Evolutionary conservation across 2,888 invertebrate genomes (phyloP), one percentile per base, ranked within the genome.

Genomic region (Barypeithes pellucidus): DNA sequence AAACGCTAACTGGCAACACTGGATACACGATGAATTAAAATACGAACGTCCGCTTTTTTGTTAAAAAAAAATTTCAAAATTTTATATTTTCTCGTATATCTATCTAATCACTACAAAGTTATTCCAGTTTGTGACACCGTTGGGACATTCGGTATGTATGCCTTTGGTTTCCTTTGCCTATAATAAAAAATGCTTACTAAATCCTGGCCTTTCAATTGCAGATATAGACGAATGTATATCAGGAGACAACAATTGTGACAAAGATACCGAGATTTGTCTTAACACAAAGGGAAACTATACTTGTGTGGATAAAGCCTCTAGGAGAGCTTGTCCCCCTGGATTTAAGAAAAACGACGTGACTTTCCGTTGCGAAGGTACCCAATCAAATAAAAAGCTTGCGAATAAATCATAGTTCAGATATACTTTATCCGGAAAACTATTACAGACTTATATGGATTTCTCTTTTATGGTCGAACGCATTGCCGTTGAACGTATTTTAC

Each of bases 151-250:
- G 7, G 7, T 29, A 29, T 8, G 7, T 5, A 24, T 8, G 29
- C 9, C 29, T 29, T 29, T 29, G n/a, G n/a, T 4, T 39, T 39
- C 1, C 1, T 39, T 39, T n/a, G 4, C 36, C 9, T 41, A 14
- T 14, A n/a, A 2, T 14, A 1, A 47, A 47, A 47, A 16, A 20
- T 2, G 2, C 12, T 16, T 24, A 11, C n/a, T 16, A 39, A 11
- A 16, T 24, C 43, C 14, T 67, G 41, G 8, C 14, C 14, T 62
- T 52, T 18, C 33, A 14, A 47, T 80, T 79, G 3, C 79, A 93
- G 94, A 94, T 82, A 91, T 94, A 70, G 92, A 94, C 80, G 94
- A 94, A 80, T 94, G 94, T 77, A 86, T 88, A 0, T 89, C 90
- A 76, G 89, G 88, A 0, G 81, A 88, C 43, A 90, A 93, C 80